These are phyloP conservation scores for Thumatha senex DNA, from an alignment of 2,888 invertebrate species.

Conservation along the genomic window DNA sequence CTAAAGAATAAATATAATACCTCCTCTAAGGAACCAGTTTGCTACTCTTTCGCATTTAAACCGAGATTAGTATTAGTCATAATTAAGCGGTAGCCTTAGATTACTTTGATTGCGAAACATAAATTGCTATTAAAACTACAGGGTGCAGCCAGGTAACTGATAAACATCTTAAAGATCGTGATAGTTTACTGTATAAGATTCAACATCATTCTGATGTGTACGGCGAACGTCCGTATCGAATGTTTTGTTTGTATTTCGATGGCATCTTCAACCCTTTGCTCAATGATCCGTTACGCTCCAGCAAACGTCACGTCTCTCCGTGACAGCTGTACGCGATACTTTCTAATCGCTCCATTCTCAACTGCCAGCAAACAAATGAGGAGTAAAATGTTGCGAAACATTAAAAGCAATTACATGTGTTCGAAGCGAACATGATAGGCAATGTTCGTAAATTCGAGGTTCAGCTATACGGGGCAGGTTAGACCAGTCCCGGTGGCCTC, in stretches of 20 bases:
- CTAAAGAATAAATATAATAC: too few species aligned
- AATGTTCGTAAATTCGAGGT: slow-evolving; percentile 79
- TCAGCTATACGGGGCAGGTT: slow-evolving; percentile 80
- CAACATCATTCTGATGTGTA: background rate
- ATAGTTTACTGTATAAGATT: slow-evolving; percentile 11
- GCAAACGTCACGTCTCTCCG: slow-evolving; percentile 75
- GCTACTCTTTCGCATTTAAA: too few species aligned
- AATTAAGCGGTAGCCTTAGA: too few species aligned
- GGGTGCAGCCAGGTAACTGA: background rate
- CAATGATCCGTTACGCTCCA: slow-evolving; percentile 76
- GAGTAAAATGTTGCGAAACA: slow-evolving; percentile 72
- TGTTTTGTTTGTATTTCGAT: slow-evolving; percentile 70
- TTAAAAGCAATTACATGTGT: slow-evolving; percentile 66
- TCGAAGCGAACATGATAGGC: slow-evolving; percentile 72
- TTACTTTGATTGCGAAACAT: too few species aligned
- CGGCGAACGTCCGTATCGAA: slow-evolving; percentile 67
- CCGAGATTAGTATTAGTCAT: too few species aligned
- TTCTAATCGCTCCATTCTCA: slow-evolving; percentile 73
- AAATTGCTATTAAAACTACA: too few species aligned
- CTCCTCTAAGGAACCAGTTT: too few species aligned
- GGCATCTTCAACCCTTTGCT: slow-evolving; percentile 75
- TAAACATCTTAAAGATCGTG: slow-evolving; percentile 9
- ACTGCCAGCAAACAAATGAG: slow-evolving; percentile 65
- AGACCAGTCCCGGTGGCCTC: slow-evolving; percentile 83
- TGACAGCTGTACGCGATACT: slow-evolving; percentile 78